phyloP scores from a whole-genome alignment of 2,113 vertebrate species.

The Cephalopholis sonnerati region DNA sequence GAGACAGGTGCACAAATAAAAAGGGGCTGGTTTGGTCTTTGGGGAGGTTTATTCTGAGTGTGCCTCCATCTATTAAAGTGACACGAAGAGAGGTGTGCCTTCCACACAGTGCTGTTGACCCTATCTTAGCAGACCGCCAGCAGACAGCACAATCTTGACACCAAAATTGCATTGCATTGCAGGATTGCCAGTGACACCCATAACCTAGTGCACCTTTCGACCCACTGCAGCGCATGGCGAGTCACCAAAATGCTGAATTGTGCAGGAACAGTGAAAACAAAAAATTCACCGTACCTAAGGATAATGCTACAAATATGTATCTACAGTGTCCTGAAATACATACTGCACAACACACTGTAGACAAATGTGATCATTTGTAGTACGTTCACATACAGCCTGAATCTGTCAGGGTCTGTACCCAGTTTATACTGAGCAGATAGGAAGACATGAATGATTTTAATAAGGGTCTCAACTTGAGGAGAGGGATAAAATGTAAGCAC shows the following conservation, averaged over 20 bases:
- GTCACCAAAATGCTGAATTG: conserved; percentile 20
- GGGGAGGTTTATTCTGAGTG: neutral
- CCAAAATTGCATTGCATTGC: conserved; percentile 18
- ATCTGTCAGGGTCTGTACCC: conserved; percentile 24
- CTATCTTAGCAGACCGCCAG: conserved; percentile 7
- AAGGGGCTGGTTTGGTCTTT: neutral
- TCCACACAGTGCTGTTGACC: conserved; percentile 14
- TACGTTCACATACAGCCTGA: conserved; percentile 30
- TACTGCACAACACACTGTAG: neutral
- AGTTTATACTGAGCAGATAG: conserved; percentile 14
- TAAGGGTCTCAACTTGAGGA: conserved; percentile 34
- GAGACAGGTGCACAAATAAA: neutral
- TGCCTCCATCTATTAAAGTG: neutral
- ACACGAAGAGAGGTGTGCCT: conserved; percentile 8
- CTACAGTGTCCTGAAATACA: neutral
- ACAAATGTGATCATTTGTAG: conserved; percentile 32
- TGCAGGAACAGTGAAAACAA: conserved; percentile 6
- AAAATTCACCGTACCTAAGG: neutral
- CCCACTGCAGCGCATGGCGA: neutral
- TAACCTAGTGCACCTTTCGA: conserved; percentile 20
- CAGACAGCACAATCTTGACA: conserved; percentile 25
- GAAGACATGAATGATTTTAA: conserved; percentile 40
- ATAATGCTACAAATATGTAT: conserved; percentile 27
- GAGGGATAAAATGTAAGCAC: conserved; percentile 31
- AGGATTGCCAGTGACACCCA: conserved; percentile 27